These are phyloP conservation scores for Stenodera caucasica DNA, from an alignment of 2,888 invertebrate genomes.

Conservation along the genomic window DNA sequence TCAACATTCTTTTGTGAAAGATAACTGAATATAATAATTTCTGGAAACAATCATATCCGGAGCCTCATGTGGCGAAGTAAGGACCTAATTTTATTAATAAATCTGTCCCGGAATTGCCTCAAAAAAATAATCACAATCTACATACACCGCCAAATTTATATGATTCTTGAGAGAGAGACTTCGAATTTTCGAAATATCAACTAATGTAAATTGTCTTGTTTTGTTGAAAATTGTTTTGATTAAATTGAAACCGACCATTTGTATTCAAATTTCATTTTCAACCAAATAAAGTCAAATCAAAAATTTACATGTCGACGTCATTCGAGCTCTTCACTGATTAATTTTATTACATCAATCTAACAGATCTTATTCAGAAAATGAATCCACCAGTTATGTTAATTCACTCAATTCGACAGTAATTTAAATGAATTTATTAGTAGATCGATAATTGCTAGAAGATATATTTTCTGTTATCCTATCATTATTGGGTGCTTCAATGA, in stretches of 20 bases:
- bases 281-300: not conserved
- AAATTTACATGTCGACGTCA: not conserved
- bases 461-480: too few species aligned
- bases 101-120: not conserved
- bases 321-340: not conserved
- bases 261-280: constrained; percentile 4
- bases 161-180: too few species aligned
- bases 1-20: not conserved
- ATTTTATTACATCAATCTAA: not conserved
- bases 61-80: not conserved
- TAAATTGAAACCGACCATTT: not conserved
- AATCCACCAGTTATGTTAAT: not conserved
- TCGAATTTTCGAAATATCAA: not conserved
- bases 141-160: too few species aligned
- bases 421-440: constrained; percentile 36
- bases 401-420: constrained; percentile 3
- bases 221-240: not conserved
- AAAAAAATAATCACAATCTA: not conserved
- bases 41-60: not conserved
- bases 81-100: not conserved
- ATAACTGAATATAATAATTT: not conserved
- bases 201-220: not conserved
- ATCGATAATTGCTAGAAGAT: constrained; percentile 31
- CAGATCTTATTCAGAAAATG: not conserved
- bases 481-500: too few species aligned